A percentile compares a stretch with the other conserved stretches of the same genome.
Conservation (phyloP, 2,888 invertebrate species). For the Pristionchus exspectatus region DNA sequence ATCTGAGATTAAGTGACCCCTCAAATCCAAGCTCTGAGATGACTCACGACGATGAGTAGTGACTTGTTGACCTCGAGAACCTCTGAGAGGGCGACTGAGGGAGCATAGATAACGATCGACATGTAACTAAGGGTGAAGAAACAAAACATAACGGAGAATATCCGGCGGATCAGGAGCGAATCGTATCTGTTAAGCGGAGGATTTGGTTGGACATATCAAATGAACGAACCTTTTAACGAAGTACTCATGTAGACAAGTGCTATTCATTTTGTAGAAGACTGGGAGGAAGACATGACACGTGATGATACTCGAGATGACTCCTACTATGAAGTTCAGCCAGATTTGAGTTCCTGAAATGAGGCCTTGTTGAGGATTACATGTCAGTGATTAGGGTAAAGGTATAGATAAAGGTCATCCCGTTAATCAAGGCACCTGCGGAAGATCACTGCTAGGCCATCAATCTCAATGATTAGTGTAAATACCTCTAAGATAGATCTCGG, state of each 20-base stretch:
- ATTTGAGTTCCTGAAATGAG: conserved; percentile 66
- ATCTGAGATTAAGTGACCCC: conserved; percentile 61
- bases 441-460: too few species aligned
- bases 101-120: conserved; percentile 73
- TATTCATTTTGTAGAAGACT: conserved; percentile 74
- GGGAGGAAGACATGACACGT: conserved; percentile 72
- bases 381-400: too few species aligned
- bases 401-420: too few species aligned
- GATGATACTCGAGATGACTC: conserved; percentile 68
- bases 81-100: conserved; percentile 70
- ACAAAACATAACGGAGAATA: conserved; percentile 70
- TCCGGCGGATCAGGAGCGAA: conserved; percentile 66
- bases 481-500: conserved; percentile 74
- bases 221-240: conserved; percentile 68
- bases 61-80: conserved; percentile 68
- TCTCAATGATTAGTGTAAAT: too few species aligned
- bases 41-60: conserved; percentile 65
- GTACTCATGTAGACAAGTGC: conserved; percentile 73
- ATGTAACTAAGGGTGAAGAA: conserved; percentile 71
- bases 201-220: background rate
- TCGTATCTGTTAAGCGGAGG: conserved; percentile 62
- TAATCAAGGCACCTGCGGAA: too few species aligned
- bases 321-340: conserved; percentile 73
- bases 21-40: too few species aligned
- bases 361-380: background rate